A percentile compares a stretch with the other conserved stretches of the same genome.
These are phyloP conservation scores for Fregetta grallaria DNA, from an alignment of 2,113 vertebrate species.

Conservation along the genomic window DNA sequence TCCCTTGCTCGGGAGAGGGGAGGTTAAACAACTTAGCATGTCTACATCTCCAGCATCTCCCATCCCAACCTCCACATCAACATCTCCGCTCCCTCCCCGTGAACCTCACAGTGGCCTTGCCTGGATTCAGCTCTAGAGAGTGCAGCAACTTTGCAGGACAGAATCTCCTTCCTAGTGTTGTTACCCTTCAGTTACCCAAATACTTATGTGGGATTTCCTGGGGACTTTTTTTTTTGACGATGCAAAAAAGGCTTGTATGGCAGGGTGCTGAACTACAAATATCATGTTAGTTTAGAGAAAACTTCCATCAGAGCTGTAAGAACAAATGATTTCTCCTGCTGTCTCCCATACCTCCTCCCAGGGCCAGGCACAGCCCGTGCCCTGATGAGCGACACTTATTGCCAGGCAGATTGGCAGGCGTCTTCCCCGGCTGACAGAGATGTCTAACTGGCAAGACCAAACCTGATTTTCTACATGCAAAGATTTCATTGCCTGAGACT, in stretches of 20 bases:
- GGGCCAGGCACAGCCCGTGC: neutral
- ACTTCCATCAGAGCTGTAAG: neutral
- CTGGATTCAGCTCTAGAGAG: neutral
- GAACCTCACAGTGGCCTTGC: neutral
- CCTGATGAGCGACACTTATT: neutral
- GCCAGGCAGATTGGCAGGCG: neutral
- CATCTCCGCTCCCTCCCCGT: neutral
- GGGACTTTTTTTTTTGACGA: neutral
- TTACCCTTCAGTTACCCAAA: neutral
- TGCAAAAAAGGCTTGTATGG: neutral
- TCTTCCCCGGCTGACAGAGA: neutral
- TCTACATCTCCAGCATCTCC: neutral
- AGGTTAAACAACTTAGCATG: neutral
- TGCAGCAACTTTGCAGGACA: neutral
- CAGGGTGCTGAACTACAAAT: neutral
- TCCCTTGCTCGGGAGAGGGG: neutral
- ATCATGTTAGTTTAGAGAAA: neutral
- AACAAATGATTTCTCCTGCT: neutral
- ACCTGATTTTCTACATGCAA: neutral
- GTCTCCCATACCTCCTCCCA: neutral
- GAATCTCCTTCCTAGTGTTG: neutral
- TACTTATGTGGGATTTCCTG: neutral
- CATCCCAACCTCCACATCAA: neutral
- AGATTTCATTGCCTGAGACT: neutral
- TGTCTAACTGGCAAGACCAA: neutral